Base-by-base conservation (phyloP, 2,113 vertebrate species). In the Willisornis vidua region DNA sequence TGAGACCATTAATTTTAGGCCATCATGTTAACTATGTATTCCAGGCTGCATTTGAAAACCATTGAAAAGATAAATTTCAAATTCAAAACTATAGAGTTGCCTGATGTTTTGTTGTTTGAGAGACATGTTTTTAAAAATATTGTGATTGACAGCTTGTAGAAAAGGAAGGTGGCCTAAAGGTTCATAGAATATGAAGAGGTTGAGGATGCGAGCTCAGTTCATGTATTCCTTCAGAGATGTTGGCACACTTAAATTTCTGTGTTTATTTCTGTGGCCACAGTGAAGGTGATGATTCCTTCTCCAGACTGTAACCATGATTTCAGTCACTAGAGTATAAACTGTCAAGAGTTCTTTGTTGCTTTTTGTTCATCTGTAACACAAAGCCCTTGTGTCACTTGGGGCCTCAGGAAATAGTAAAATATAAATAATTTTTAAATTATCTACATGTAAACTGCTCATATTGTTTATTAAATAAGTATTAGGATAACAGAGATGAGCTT, bases 391-490 rank as follows among this genome's bases (percentile, higher is more conserved):
- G 25, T 85, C 91, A 48, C 52, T 41, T 46, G 19, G 54, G 80
- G 33, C 76, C 65, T 82, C 77, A 65, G 76, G 70, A 94, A 85
- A 78, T 72, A 49, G 39, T 90, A 17, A 81, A 84, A 75, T 39
- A 70, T 28, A 74, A 84, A 71, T 61, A 0, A 65, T 49, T 90
- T 77, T 26, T 2, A 84, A 84, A 87, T 89, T 89, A 94, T 92
- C 76, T 94, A 12, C 12, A 24, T 75, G 66, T 81, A 84, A 97
- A 87, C 80, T 63, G 48, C 12, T 67, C 26, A 31, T 59, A 86
- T 20, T 93, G 61, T 81, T 97, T 92, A 86, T 96, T 89, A 93
- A 94, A 66, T 84, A 84, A 90, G 54, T 57, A 51, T 65, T 78
- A 81, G 57, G 74, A 72, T 92, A 95, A 85, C 67, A 82, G 66